Evolutionary conservation across 2,113 vertebrate species (phyloP), one percentile per base, ranked within the genome.

Genomic region (Gobius niger): DNA sequence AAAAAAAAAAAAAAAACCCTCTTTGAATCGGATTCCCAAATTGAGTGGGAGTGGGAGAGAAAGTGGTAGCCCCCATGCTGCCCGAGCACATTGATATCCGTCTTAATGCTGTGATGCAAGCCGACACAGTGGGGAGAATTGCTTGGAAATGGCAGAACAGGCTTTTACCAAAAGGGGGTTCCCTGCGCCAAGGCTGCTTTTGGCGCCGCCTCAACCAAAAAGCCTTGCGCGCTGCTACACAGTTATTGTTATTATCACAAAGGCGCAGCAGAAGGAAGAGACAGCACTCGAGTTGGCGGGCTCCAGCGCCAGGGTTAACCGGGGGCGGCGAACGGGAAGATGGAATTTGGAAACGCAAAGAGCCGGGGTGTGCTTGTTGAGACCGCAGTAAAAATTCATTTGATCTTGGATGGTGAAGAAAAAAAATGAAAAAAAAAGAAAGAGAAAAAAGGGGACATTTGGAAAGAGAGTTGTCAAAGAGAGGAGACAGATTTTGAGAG

Each of bases 241-340:
- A 79, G 85, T 87, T 83, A 89, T 84, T 89, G 88, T 91, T 89
- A 89, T 88, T 80, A 82, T 85, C 86, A 88, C 89, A 90, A 89
- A 90, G 78, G 75, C 74, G 66, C 79, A 90, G 88, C 85, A 91
- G 89, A 91, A 89, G 88, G 88, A 34, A 86, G 83, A 82, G 81
- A 81, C 88, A 88, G 83, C 81, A 87, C 86, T 79, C 73, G 76
- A 82, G 87, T 85, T 86, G 88, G 88, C 85, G 77, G 88, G 76
- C 82, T 85, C 42, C 87, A 85, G 89, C 83, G 70, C 73, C 24
- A 49, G 87, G 80, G 77, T 85, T 79, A 72, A 84, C 81, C 70
- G 81, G 73, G 81, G 82, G 82, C 65, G 75, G 76, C 68, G 80
- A 77, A 76, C 18, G 57, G 75, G 77, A 72, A 80, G 68, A 76